Evolutionary conservation across 92 coral and sea anemone genomes (phyloP).

Genomic region (Palythoa grandis): DNA sequence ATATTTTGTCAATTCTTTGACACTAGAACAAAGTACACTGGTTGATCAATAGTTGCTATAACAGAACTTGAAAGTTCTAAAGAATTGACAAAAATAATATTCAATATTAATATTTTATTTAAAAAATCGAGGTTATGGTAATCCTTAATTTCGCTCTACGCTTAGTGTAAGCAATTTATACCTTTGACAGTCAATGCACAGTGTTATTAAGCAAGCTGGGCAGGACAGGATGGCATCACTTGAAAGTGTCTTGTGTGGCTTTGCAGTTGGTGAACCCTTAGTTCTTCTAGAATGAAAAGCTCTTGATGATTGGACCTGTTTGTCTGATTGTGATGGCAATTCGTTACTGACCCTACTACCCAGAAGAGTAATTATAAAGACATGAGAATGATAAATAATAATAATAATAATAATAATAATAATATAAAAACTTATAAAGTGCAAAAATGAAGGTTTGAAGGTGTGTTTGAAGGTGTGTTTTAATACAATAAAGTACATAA

Average conservation of each 20-base stretch:
- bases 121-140: too few species aligned
- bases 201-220: slow-evolving; percentile 92
- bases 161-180: slow-evolving; percentile 1
- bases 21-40: too few species aligned
- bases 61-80: too few species aligned
- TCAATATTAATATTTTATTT: too few species aligned
- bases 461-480: too few species aligned
- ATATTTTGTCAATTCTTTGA: too few species aligned
- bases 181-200: slow-evolving; percentile 97
- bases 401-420: background rate
- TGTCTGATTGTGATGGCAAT: background rate
- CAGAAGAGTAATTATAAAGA: background rate
- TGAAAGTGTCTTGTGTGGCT: slow-evolving; percentile 66
- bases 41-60: too few species aligned
- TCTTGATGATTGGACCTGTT: slow-evolving; percentile 13
- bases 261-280: slow-evolving; percentile 32
- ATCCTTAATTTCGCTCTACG: too few species aligned
- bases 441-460: too few species aligned
- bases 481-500: too few species aligned
- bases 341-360: background rate
- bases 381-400: background rate
- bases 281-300: background rate
- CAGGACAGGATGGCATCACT: slow-evolving; percentile 98
- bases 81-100: too few species aligned
- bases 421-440: too few species aligned